Conservation (phyloP, 2,797 vertebrate genomes). For the Urocyon cinereoargenteus region DNA sequence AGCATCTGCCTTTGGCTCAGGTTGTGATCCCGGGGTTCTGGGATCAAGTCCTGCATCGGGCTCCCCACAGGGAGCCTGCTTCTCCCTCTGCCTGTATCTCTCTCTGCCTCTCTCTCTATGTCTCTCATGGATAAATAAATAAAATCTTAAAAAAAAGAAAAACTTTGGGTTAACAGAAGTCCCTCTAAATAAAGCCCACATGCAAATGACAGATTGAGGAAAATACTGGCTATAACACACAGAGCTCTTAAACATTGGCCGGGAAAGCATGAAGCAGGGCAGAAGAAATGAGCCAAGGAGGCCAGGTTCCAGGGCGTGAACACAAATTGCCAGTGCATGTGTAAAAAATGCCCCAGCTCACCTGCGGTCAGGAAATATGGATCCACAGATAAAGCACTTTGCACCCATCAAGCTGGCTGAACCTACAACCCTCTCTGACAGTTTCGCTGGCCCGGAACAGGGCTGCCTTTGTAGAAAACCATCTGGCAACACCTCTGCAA, state of each 20-base stretch:
- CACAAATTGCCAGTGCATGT: background rate
- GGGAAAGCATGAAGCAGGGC: background rate
- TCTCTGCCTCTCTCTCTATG: too few species aligned
- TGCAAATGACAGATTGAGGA: background rate
- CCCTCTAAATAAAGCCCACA: background rate
- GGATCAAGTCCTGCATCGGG: too few species aligned
- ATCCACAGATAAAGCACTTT: rapidly evolving
- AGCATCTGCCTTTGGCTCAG: too few species aligned
- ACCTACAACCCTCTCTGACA: background rate
- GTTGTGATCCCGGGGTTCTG: too few species aligned
- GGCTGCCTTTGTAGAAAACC: background rate
- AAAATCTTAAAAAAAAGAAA: too few species aligned
- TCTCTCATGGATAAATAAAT: too few species aligned
- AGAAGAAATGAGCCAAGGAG: background rate
- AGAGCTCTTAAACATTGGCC: background rate
- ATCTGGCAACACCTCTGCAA: background rate
- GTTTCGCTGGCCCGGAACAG: rapidly evolving
- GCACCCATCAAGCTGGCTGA: rapidly evolving
- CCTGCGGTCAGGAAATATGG: background rate
- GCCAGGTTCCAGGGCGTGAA: too few species aligned
- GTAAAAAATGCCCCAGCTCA: background rate
- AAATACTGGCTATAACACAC: background rate
- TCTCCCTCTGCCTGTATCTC: too few species aligned
- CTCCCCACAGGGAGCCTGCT: too few species aligned
- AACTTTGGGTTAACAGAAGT: background rate